Conservation (phyloP, 2,888 invertebrate species). For the Morpho achilles region DNA sequence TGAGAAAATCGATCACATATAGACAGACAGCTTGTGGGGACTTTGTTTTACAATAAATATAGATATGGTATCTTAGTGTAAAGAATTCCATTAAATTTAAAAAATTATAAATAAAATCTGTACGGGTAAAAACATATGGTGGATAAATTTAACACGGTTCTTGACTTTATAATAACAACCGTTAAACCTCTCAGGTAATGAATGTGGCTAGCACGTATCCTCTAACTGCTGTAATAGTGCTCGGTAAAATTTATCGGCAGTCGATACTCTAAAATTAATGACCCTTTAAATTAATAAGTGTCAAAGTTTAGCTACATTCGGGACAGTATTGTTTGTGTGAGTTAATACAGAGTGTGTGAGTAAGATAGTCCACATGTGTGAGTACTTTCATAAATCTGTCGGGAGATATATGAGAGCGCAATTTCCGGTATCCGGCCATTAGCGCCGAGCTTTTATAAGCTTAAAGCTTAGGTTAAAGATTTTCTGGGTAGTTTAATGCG, state of each 20-base stretch:
- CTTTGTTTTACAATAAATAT: too few species aligned
- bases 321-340: conserved; percentile 34
- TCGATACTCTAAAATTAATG: conserved; percentile 61
- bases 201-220: conserved; percentile 20
- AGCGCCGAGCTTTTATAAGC: conserved; percentile 84
- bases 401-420: conserved; percentile 94
- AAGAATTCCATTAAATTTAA: too few species aligned
- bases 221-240: conserved; percentile 26
- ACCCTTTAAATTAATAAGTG: conserved; percentile 73
- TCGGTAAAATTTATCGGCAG: conserved; percentile 39
- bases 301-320: conserved; percentile 59
- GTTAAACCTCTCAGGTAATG: conserved; percentile 12
- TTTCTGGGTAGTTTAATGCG: conserved; percentile 80
- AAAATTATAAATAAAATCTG: too few species aligned
- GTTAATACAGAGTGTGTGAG: conserved; percentile 40
- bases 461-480: conserved; percentile 80
- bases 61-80: too few species aligned
- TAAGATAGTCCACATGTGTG: conserved; percentile 75
- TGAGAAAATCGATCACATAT: too few species aligned
- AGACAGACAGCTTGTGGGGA: too few species aligned
- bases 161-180: background rate
- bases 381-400: conserved; percentile 94
- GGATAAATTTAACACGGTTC: too few species aligned
- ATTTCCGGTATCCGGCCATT: conserved; percentile 95
- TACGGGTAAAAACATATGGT: too few species aligned